Percentiles rank a stretch among this genome's conserved stretches.
These are phyloP conservation scores for Netelia inedita DNA, from an alignment of 2,888 invertebrate genomes.

Conservation along the genomic window DNA sequence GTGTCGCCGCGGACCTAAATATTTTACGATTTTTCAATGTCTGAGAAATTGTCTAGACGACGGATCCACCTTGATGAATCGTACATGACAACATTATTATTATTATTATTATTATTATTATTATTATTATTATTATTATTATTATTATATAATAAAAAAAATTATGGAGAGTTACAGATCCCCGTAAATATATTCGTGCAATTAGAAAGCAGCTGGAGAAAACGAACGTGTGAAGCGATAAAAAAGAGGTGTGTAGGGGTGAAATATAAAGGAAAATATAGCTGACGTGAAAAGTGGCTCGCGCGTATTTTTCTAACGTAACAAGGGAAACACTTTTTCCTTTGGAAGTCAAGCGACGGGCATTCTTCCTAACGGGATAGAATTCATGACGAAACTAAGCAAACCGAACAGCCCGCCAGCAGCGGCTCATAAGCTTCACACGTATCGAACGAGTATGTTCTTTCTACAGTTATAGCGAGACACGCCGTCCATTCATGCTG, in stretches of 20 bases:
- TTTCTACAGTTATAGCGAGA: background rate
- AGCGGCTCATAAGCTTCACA: conserved; percentile 19
- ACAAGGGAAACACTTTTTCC: conserved; percentile 59
- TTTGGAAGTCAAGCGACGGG: conserved; percentile 47
- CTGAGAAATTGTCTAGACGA: no score
- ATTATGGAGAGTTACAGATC: background rate
- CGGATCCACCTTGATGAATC: no score
- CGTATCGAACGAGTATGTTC: conserved; percentile 27
- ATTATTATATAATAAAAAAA: background rate
- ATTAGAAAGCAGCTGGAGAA: background rate
- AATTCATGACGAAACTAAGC: conserved; percentile 46
- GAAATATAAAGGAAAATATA: conserved; percentile 49
- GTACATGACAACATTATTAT: no score
- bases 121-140: no score
- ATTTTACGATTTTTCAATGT: no score
- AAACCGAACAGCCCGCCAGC: conserved; percentile 7
- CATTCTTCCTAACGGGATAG: conserved; percentile 30
- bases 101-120: no score
- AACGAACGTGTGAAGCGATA: background rate
- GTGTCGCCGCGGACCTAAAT: background rate
- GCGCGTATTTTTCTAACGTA: conserved; percentile 36
- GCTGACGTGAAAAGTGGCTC: conserved; percentile 37
- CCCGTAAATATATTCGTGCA: background rate
- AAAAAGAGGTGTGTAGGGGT: conserved; percentile 20
- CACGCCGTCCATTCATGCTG: conserved; percentile 22